A percentile compares a stretch with the other conserved stretches of the same genome.
phyloP scores from a whole-genome alignment of 2,797 vertebrate species.

The Rhinella marina region DNA sequence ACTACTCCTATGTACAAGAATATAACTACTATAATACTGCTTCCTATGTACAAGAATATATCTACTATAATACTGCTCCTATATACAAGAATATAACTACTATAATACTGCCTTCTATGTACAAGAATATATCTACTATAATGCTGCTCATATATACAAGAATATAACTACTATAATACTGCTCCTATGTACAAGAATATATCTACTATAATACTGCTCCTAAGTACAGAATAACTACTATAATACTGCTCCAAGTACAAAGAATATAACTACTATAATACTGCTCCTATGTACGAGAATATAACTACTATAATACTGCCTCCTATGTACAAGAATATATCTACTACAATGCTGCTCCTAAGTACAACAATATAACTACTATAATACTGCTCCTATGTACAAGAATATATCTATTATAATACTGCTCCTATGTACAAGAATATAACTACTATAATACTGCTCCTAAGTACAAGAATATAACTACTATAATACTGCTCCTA shows the following conservation, averaged over 20 bases:
- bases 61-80: background rate
- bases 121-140: too few species aligned
- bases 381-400: background rate
- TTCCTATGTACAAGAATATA: background rate
- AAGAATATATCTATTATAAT: too few species aligned
- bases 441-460: too few species aligned
- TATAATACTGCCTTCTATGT: too few species aligned
- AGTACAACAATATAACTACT: background rate
- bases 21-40: slow-evolving; percentile 1
- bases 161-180: too few species aligned
- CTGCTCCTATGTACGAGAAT: background rate
- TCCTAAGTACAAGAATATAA: too few species aligned
- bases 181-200: background rate
- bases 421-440: too few species aligned
- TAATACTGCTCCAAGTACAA: too few species aligned
- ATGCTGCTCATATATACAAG: too few species aligned
- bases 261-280: background rate
- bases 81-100: too few species aligned
- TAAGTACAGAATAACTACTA: background rate
- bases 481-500: too few species aligned
- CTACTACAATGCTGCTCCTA: background rate
- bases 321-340: background rate
- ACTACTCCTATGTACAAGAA: background rate
- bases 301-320: background rate
- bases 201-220: background rate